These are phyloP conservation scores for Choristoneura fumiferana DNA, from an alignment of 1,140 invertebrate species.

Conservation along the genomic window DNA sequence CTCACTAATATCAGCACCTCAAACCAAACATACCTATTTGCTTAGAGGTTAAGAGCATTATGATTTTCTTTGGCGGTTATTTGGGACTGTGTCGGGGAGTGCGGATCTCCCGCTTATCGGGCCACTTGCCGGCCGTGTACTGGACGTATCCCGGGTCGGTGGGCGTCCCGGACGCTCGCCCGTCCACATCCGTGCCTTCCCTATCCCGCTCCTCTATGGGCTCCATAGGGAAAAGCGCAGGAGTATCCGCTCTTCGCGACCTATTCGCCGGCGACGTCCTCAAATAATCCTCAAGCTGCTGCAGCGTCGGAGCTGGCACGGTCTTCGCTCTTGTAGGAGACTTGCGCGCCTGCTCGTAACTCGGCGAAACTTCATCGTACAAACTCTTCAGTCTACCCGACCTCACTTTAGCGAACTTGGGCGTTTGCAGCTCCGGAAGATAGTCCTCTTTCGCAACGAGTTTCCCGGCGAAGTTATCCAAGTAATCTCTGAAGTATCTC, in stretches of 20 bases:
- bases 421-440: constrained; percentile 69
- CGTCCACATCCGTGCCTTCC: constrained; percentile 46
- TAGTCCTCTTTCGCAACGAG: constrained; percentile 64
- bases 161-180: constrained; percentile 79
- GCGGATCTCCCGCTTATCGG: constrained; percentile 74
- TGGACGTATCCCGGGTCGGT: constrained; percentile 85
- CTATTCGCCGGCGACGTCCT: constrained; percentile 52
- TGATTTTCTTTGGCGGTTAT: constrained; percentile 38
- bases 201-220: constrained; percentile 66
- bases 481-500: constrained; percentile 61
- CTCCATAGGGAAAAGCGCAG: constrained; percentile 76
- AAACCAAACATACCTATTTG: not conserved
- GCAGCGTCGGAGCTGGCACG: constrained; percentile 62
- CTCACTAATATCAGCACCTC: too few relatives aligned
- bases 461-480: constrained; percentile 48
- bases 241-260: constrained; percentile 56
- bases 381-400: constrained; percentile 50
- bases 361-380: constrained; percentile 60
- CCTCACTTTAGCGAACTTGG: constrained; percentile 72
- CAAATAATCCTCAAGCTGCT: constrained; percentile 72
- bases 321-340: constrained; percentile 59
- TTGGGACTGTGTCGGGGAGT: constrained; percentile 82
- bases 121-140: constrained; percentile 84
- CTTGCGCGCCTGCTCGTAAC: constrained; percentile 53
- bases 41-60: constrained; percentile 14